phyloP scores from a whole-genome alignment of 2,888 invertebrate species.

The Tridacna crocea region DNA sequence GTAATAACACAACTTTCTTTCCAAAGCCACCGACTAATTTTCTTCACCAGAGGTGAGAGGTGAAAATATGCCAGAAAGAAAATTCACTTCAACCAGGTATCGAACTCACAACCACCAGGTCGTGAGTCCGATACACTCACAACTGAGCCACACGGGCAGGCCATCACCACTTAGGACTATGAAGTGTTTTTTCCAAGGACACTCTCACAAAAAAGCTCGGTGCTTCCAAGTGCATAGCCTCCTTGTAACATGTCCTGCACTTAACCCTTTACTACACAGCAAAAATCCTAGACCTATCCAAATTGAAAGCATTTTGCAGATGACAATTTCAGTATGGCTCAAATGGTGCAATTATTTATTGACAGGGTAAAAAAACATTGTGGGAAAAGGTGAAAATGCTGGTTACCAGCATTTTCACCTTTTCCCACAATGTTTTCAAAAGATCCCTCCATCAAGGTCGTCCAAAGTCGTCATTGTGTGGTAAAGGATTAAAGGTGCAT shows the following conservation, averaged over 20 bases:
- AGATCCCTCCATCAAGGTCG: neutral
- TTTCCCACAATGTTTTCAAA: conserved; percentile 3
- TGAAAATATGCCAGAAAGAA: too few species aligned
- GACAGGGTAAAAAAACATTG: neutral
- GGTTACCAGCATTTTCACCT: neutral
- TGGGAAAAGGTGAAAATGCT: neutral
- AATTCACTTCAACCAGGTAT: too few species aligned
- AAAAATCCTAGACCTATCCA: neutral
- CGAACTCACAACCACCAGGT: too few species aligned
- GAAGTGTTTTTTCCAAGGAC: neutral
- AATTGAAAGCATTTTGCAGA: neutral
- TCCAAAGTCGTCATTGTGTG: neutral
- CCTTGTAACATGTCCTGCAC: too few species aligned
- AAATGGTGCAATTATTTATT: neutral
- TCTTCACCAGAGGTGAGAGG: too few species aligned
- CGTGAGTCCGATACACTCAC: too few species aligned
- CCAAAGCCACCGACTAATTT: too few species aligned
- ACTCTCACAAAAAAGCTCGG: too few species aligned
- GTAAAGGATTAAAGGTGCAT: neutral
- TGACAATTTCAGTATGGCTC: neutral
- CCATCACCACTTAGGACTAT: too few species aligned
- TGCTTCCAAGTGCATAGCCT: too few species aligned
- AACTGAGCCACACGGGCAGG: neutral
- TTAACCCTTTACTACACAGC: neutral
- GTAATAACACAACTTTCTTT: too few species aligned